Conservation (phyloP, 2,113 vertebrate genomes). For the Hemiprocne comata region DNA sequence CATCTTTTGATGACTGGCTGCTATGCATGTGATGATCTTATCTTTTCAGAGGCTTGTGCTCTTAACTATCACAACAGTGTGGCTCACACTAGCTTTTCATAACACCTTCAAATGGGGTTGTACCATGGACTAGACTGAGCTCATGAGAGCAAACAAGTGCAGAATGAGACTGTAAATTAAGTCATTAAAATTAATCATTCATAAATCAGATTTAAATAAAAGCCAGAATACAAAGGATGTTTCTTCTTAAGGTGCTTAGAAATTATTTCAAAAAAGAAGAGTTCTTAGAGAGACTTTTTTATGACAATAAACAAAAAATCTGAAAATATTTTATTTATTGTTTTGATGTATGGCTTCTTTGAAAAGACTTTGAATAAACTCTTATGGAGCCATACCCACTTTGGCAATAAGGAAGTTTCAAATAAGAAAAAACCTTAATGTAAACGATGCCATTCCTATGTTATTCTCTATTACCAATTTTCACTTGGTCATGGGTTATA, state of each 20-base stretch:
- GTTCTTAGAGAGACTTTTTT: not conserved
- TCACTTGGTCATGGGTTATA: not conserved
- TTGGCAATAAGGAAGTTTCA: not conserved
- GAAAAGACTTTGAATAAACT: not conserved
- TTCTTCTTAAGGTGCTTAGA: not conserved
- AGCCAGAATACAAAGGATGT: not conserved
- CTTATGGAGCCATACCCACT: not conserved
- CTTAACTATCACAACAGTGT: not conserved
- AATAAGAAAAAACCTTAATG: fast-evolving
- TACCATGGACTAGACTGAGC: not conserved
- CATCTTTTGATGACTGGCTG: not conserved
- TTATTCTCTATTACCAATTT: not conserved
- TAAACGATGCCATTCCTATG: not conserved
- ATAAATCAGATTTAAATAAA: not conserved
- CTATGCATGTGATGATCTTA: not conserved
- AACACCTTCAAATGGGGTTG: not conserved
- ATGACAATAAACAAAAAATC: not conserved
- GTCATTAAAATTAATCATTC: not conserved
- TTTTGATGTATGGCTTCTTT: too few species aligned
- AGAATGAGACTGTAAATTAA: not conserved
- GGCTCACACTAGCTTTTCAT: not conserved
- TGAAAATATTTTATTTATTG: too few species aligned
- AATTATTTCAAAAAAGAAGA: not conserved
- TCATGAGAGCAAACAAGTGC: not conserved
- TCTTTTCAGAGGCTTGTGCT: not conserved